Base-by-base conservation (phyloP, 1,140 invertebrate species). In the Cheumatopsyche charites region DNA sequence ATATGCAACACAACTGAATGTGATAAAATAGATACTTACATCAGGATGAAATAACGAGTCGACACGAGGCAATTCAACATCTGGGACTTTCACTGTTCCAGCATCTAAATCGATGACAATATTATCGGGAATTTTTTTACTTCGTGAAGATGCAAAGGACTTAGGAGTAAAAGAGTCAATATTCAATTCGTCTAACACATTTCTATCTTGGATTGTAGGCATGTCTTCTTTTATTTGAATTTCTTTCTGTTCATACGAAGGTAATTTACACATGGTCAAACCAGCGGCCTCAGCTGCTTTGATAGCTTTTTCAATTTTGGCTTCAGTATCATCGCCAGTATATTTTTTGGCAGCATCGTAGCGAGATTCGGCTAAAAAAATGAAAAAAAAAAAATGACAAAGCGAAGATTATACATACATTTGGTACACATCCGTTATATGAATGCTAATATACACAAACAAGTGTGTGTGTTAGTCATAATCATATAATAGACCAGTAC, bases 121-220 rank as follows among this genome's bases (percentile, higher is more conserved):
- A 73, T 82, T 85, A 68, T 83, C 82, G 12, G 78, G 74, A 52
- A 80, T 78, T 65, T 83, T 85, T 67, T 85, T 85, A 68, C 65
- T 81, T 62, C 73, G 80, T 17, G 82, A 82, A n/a, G 83, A 84
- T 21, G 78, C 79, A 63, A 84, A 85, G 26, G 81, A 72, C 73
- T 81, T 83, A 36, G 78, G 82, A 11, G 80, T 74, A 78, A 85
- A 85, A 1, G 77, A 77, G 23, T 85, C 82, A 79, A 75, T 81
- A 67, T 85, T 84, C 6, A 85, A 72, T 74, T 85, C 83, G 26
- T 78, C 80, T 4, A 85, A 67, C 11, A 85, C 74, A 69, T 84
- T 85, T 55, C 82, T 78, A 49, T 85, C 83, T 73, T 83, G 82
- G 70, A 85, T 84, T 58, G 82, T 85, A 0, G 83, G 83, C 82